Conservation (phyloP, 2,888 invertebrate genomes). For the Xylota segnis region DNA sequence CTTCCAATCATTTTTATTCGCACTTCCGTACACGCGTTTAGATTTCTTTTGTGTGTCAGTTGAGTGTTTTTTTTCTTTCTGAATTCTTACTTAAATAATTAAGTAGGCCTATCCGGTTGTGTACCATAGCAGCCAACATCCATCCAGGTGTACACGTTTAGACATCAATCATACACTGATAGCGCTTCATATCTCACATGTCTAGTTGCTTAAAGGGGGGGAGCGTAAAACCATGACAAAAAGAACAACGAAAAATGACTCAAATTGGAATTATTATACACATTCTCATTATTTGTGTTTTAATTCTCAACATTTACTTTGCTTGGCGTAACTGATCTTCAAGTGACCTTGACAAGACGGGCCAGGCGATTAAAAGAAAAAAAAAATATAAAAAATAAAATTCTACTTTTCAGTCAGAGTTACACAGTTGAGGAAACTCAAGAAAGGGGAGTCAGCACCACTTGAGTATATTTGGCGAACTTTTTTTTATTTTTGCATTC, state of each 20-base stretch:
- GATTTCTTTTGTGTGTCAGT: slow-evolving; percentile 20
- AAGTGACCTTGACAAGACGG: slow-evolving; percentile 51
- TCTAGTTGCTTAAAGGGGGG: slow-evolving; percentile 21
- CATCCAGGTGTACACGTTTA: slow-evolving; percentile 65
- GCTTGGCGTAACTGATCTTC: slow-evolving; percentile 63
- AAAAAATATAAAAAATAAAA: neutral
- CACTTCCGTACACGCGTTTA: slow-evolving; percentile 38
- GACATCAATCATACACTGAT: slow-evolving; percentile 44
- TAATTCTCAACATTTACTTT: slow-evolving; percentile 64
- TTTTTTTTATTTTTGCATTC: slow-evolving; percentile 48
- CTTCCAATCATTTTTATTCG: neutral
- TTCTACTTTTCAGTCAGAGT: slow-evolving; percentile 19
- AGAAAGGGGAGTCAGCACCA: slow-evolving; percentile 23
- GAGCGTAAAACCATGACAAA: slow-evolving; percentile 51
- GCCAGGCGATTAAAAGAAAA: slow-evolving; percentile 15
- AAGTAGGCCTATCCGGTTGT: slow-evolving; percentile 47
- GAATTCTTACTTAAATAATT: slow-evolving; percentile 38
- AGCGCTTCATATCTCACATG: slow-evolving; percentile 47
- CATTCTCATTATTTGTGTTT: slow-evolving; percentile 63
- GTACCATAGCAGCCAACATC: slow-evolving; percentile 25
- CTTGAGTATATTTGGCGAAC: slow-evolving; percentile 53
- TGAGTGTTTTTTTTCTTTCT: neutral
- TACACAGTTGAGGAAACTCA: slow-evolving; percentile 31
- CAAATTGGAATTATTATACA: slow-evolving; percentile 58
- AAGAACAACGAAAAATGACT: slow-evolving; percentile 23